Conservation (phyloP, 2,888 invertebrate genomes). For the Gortyna flavago region DNA sequence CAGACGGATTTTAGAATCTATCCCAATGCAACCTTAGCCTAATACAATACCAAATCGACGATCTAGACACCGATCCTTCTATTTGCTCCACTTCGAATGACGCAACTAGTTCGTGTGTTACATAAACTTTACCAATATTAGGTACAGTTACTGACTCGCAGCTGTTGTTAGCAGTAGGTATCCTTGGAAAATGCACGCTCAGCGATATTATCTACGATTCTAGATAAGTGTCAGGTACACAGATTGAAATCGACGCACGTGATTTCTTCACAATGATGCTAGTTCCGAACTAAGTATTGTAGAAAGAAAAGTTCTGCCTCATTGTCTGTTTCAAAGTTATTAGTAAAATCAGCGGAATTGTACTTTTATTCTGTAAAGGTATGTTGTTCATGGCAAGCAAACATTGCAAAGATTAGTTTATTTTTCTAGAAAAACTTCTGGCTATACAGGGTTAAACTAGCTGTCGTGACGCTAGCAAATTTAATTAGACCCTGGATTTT, state of each 20-base stretch:
- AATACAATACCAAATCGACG: conserved; percentile 67
- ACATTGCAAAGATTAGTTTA: neutral
- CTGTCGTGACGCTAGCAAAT: neutral
- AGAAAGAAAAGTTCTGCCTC: conserved; percentile 4
- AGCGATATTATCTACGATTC: conserved; percentile 11
- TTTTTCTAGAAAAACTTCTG: no score
- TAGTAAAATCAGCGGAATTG: neutral
- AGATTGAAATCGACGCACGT: conserved; percentile 58
- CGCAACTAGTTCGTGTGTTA: conserved; percentile 60
- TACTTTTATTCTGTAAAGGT: neutral
- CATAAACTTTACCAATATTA: conserved; percentile 37
- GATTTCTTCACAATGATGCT: conserved; percentile 66
- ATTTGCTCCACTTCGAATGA: conserved; percentile 64
- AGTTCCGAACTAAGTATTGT: conserved; percentile 48
- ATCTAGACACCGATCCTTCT: conserved; percentile 66
- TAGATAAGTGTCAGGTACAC: neutral
- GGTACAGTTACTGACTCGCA: neutral
- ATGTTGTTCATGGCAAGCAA: neutral
- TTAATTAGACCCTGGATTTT: neutral
- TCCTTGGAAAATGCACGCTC: conserved; percentile 16
- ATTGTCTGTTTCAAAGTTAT: conserved; percentile 5
- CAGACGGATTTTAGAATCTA: conserved; percentile 67
- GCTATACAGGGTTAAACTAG: neutral
- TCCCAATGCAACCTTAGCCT: conserved; percentile 52
- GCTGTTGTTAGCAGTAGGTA: neutral